Base-by-base conservation (phyloP, 30 jellyfish, hydroid and myxozoan species). In the Hydra vulgaris region DNA sequence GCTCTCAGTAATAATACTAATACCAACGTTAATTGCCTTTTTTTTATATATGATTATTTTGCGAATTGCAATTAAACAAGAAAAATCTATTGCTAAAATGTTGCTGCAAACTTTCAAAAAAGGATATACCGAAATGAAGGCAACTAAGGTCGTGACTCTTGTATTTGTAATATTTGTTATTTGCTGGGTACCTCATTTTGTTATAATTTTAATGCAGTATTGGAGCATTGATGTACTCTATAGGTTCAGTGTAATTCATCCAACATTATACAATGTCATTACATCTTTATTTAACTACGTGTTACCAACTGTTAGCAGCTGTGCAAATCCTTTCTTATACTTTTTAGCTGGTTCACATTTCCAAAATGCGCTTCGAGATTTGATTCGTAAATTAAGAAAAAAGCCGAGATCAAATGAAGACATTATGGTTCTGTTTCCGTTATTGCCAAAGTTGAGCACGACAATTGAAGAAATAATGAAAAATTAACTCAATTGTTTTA, bases 101-200 rank as follows among this genome's bases (percentile, higher is more conserved):
- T 24, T n/a, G 4, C 76, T 22, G 4, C 5, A 17, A 15, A 7
- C 18, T 20, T 7, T 8, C 0, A 70, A 70, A 66, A 68, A 21
- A 18, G 23, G 22, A 5, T 17, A 54, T 18, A 67, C 7, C 8
- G 83, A 80, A 70, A 17, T 70, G 22, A 27, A 74, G n/a, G 87
- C 87, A 12, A 21, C 54, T 8, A 21, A 55, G 18, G 66, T 69
- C 21, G 70, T 80, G 22, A 15, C 84, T 0, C 23, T 80, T 18
- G 87, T 80, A 20, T 80, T 80, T 27, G 83, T 84, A n/a, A 72
- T 74, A 15, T 80, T 61, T 23, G 52, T 20, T 66, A 18, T 80
- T 21, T 80, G 87, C 83, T 80, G 83, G 82, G 27, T 68, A 0
- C 87, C 87, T n/a, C 68, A 80, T 21, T 80, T 27, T 66, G 71